Base-by-base conservation (phyloP, 1,140 invertebrate genomes). In the Drosophila mayri region DNA sequence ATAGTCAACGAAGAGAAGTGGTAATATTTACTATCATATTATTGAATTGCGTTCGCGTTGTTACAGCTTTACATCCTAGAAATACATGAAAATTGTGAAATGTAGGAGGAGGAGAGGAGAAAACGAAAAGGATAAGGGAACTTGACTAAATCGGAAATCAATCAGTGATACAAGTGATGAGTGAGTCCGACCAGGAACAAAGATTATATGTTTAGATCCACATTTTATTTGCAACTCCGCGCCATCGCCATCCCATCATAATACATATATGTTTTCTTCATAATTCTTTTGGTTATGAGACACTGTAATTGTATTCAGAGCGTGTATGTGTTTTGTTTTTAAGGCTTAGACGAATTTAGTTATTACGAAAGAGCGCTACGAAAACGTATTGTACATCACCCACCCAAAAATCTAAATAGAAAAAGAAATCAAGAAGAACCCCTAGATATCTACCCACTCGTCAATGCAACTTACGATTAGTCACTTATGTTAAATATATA, bases 401-500 rank as follows among this genome's bases (percentile, higher is more conserved):
- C 68, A 71, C 68, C 68, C 67, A n/a, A 38, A 25, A 62, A 18
- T 60, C 30, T n/a, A 38, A 59, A 66, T 2, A 38, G 12, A 44
- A 44, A 44, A 8, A 32, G n/a, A 68, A 28, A 37, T 22, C 50
- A 4, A 37, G 12, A 40, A 16, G 22, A 18, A 18, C 37, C 66
- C 62, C 32, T 32, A 54, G 50, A 37, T 54, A 54, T 44, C 43
- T 32, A 59, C 28, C 52, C 50, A 58, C 60, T 64, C 61, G 64
- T 77, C 80, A 87, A 87, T 90, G 76, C 84, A 88, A 65, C 65
- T 18, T 57, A 76, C 44, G 41, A 76, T 85, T 78, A 81, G 44
- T 63, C 70, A 80, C 76, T 79, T 52, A 76, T 64, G 49, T 44
- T 61, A 59, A 71, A 62, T 80, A 61, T 77, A 81, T 32, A 54